Conservation (phyloP, 2,113 vertebrate genomes). For the Oryzias celebensis region DNA sequence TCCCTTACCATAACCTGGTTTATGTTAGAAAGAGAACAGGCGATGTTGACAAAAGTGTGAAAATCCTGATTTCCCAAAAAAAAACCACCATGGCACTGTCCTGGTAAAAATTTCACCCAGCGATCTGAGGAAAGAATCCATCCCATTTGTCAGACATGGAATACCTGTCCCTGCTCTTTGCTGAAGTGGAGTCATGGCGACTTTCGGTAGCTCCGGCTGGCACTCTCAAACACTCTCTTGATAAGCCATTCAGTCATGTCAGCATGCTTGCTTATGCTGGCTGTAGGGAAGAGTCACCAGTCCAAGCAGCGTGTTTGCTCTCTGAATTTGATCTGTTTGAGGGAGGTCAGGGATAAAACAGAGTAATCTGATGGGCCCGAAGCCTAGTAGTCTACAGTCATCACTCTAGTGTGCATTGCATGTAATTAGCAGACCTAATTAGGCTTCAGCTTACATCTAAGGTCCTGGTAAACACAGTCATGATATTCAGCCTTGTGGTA, state of each 20-base stretch:
- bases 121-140: slow-evolving; percentile 6
- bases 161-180: slow-evolving; percentile 31
- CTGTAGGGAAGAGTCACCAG: slow-evolving; percentile 23
- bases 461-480: slow-evolving; percentile 62
- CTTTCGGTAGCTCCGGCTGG: slow-evolving; percentile 44
- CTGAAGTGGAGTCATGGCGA: slow-evolving; percentile 35
- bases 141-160: slow-evolving; percentile 23
- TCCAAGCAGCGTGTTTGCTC: slow-evolving; percentile 29
- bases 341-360: slow-evolving; percentile 49
- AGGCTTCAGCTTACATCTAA: slow-evolving; percentile 49
- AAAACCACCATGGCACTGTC: not conserved
- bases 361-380: slow-evolving; percentile 36
- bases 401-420: slow-evolving; percentile 50
- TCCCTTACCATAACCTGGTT: no score
- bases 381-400: slow-evolving; percentile 34
- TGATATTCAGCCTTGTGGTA: slow-evolving; percentile 55
- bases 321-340: slow-evolving; percentile 25
- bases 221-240: slow-evolving; percentile 43
- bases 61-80: not conserved
- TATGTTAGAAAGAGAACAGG: no score
- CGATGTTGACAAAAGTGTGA: no score
- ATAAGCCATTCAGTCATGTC: slow-evolving; percentile 56
- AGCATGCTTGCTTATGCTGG: slow-evolving; percentile 52
- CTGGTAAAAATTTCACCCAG: not conserved
- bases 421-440: slow-evolving; percentile 60